Evolutionary conservation across 1,140 invertebrate species (phyloP), one percentile per base, ranked within the genome.

Genomic region (Formica exsecta): DNA sequence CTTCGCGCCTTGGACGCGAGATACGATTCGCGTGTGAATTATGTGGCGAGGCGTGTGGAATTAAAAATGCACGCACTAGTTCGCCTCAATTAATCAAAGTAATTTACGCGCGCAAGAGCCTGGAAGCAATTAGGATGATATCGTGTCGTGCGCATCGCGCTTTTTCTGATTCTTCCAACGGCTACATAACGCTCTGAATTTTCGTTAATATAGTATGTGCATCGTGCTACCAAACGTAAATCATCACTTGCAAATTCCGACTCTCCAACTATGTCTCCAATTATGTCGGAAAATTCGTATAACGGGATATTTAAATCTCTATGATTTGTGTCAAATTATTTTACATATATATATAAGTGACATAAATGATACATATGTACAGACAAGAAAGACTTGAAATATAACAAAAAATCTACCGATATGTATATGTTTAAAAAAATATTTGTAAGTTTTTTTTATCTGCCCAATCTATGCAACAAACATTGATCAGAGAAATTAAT

Each of bases 1-100:
- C 38, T 79, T 64, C 36, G 83, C 79, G 73, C 83, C 59, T 79
- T n/a, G 83, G 73, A 88, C 86, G 85, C 54, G 87, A 87, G 86
- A 80, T 57, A 41, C 38, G 36, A 87, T 87, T 74, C 75, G 32
- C 66, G 25, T 70, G 41, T 41, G 79, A 80, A 80, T 87, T 86
- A 19, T 48, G 68, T 68, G 51, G 44, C 81, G 41, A 51, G 54
- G 19, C 73, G 76, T 41, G 66, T 65, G 54, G 57, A 87, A 83
- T 87, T 48, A 83, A 87, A 75, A 51, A 54, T 71, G 59, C 64
- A 75, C 87, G 59, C 48, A 73, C 65, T 88, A 88, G 86, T 76
- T 73, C 62, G 86, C 77, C 48, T 62, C 57, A 66, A 76, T 87
- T 76, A 88, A 75, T 87, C 81, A 59, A 51, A 44, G 80, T 85